A percentile compares a stretch with the other conserved stretches of the same genome.
phyloP scores from a whole-genome alignment of 2,113 vertebrate genomes.

The Myrmophylax atrothorax region DNA sequence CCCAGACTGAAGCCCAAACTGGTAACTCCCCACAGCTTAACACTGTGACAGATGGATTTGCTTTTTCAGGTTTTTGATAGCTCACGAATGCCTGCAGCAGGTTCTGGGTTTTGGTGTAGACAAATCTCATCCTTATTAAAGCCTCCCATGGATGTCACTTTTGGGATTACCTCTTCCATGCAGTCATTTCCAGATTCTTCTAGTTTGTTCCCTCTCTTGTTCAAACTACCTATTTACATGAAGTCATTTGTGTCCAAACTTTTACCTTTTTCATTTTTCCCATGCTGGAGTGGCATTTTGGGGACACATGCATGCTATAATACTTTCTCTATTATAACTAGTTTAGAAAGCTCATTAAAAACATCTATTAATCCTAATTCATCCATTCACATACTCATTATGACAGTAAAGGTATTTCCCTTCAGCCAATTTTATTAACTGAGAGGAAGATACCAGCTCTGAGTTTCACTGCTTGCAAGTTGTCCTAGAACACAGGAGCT shows the following conservation, averaged over 20 bases:
- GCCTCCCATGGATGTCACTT: not conserved
- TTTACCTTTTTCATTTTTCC: not conserved
- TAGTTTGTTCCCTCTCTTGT: constrained; percentile 40
- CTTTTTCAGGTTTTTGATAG: not conserved
- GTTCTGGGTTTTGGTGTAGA: not conserved
- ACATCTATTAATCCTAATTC: constrained; percentile 38
- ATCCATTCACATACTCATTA: constrained; percentile 30
- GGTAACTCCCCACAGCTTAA: not conserved
- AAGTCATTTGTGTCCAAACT: not conserved
- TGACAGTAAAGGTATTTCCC: constrained; percentile 44
- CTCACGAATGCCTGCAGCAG: not conserved
- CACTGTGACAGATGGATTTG: not conserved
- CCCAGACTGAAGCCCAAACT: not conserved
- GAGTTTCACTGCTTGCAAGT: not conserved
- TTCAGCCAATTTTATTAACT: constrained; percentile 28
- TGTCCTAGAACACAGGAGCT: not conserved
- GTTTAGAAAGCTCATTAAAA: constrained; percentile 28
- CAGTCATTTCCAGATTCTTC: constrained; percentile 50
- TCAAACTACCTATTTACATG: not conserved
- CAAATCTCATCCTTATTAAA: not conserved
- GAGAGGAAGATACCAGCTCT: not conserved
- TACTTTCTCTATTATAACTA: not conserved
- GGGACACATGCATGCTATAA: not conserved
- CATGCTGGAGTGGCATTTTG: not conserved
- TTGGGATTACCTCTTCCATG: constrained; percentile 24